Evolutionary conservation across 2,888 invertebrate genomes (phyloP).

Genomic region (Drosophila colorata): DNA sequence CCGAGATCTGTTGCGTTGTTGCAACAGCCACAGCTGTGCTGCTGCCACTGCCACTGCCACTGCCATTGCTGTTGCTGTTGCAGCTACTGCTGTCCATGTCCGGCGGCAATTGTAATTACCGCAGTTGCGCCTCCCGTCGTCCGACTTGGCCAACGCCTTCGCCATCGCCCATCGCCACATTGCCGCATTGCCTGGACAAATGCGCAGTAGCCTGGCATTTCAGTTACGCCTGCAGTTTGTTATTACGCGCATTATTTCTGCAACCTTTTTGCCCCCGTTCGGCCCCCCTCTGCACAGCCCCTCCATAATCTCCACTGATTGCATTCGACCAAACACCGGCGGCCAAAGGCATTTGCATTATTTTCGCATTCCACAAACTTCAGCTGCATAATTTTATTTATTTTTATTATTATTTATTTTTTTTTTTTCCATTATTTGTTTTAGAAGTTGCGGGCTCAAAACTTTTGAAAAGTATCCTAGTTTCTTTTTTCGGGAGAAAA

Average conservation of each 20-base stretch:
- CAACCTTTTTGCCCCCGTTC: conserved; percentile 59
- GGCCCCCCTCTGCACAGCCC: conserved; percentile 19
- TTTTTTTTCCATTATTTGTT: conserved; percentile 40
- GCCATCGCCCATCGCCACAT: conserved; percentile 44
- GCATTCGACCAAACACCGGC: conserved; percentile 65
- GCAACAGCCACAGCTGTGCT: conserved; percentile 59
- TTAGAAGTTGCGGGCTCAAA: conserved; percentile 51
- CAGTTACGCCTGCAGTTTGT: conserved; percentile 80
- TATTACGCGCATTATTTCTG: conserved; percentile 77
- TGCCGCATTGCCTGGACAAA: conserved; percentile 61
- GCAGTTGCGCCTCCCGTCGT: conserved; percentile 81
- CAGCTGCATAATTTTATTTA: conserved; percentile 49
- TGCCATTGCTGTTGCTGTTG: conserved; percentile 26
- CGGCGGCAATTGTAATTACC: conserved; percentile 83
- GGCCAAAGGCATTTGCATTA: conserved; percentile 73
- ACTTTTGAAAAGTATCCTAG: conserved; percentile 46
- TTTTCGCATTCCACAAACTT: conserved; percentile 71
- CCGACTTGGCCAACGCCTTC: conserved; percentile 77
- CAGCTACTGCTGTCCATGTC: conserved; percentile 73
- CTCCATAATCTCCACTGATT: conserved; percentile 62
- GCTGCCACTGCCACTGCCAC: conserved; percentile 32
- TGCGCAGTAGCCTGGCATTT: conserved; percentile 80
- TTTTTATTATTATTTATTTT: conserved; percentile 46
- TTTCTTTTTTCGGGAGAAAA: conserved; percentile 40
- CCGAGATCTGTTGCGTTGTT: conserved; percentile 57